Evolutionary conservation across 2,797 vertebrate species (phyloP), one percentile per base, ranked within the genome.

Genomic region (Denticeps clupeoides): DNA sequence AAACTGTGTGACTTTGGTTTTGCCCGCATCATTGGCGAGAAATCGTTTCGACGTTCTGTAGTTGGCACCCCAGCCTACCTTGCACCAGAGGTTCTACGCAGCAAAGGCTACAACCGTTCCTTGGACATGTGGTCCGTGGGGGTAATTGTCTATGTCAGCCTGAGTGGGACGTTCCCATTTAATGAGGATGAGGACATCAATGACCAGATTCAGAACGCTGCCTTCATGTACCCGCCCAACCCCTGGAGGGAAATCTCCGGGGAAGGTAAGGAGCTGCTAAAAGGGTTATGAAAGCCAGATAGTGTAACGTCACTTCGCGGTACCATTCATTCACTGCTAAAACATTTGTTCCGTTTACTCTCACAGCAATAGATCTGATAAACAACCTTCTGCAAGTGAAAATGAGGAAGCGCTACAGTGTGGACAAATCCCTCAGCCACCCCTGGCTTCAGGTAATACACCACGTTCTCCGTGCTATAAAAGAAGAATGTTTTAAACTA

Each of bases 91-190:
- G 93, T 97, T 58, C 88, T 97, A 55, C 82, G 93, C 31, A 97
- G 91, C 68, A 97, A 97, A 76, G 93, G 93, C 63, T 97, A 97
- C 81, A 97, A 97, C 73, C 90, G 93, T 48, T 97, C 93, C 1
- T 73, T 97, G 19, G 93, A 97, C 72, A 97, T 97, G 93, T 97
- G 93, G 93, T 97, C 93, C 0, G 93, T 97, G 40, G 93, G 93
- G n/a, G 93, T 97, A 31, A 97, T 97, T 2, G 82, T 97, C 68
- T 97, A 97, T 1, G 93, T 97, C 58, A 97, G 93, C 76, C 77
- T 97, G 60, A 97, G 93, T 41, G 93, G 93, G 56, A 97, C 93
- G 0, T 97, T 97, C 71, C 93, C 93, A 4, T 97, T 97, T 60
- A 97, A 97, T 12, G 93, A 97, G 68, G 93, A 97, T 41, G 93